Conservation (phyloP, 1,140 invertebrate species). For the Cydia strobilella region DNA sequence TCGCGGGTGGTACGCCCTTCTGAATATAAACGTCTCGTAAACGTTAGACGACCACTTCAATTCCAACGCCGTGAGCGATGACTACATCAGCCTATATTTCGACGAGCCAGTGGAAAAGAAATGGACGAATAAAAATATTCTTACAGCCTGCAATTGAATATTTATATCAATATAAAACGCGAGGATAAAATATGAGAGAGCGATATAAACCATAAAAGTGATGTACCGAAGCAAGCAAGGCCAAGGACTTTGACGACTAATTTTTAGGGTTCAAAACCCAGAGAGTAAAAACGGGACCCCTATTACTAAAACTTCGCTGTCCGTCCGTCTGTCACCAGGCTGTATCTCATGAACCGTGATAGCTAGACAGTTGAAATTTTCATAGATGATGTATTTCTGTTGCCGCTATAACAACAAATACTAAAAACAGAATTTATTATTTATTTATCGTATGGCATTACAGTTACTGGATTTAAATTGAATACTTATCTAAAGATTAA, state of each 20-base stretch:
- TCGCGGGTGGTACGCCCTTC: conserved; percentile 59
- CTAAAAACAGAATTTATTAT: too few species aligned
- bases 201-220: background rate
- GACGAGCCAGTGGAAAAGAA: conserved; percentile 4
- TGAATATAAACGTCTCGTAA: conserved; percentile 63
- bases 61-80: conserved; percentile 37
- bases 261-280: too few species aligned
- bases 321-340: too few species aligned
- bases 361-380: too few species aligned
- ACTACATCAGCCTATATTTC: conserved; percentile 31
- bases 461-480: too few species aligned
- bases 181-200: conserved; percentile 7
- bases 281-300: too few species aligned
- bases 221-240: conserved; percentile 8
- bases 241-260: background rate
- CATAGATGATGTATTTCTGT: too few species aligned
- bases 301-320: too few species aligned
- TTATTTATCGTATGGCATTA: too few species aligned
- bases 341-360: too few species aligned
- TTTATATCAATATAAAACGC: conserved; percentile 22
- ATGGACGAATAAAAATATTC: conserved; percentile 25
- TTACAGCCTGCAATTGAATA: conserved; percentile 28
- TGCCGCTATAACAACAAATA: too few species aligned
- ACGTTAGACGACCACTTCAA: conserved; percentile 47
- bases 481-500: too few species aligned